Conservation (phyloP, 1,140 invertebrate species). For the Helicoverpa armigera region DNA sequence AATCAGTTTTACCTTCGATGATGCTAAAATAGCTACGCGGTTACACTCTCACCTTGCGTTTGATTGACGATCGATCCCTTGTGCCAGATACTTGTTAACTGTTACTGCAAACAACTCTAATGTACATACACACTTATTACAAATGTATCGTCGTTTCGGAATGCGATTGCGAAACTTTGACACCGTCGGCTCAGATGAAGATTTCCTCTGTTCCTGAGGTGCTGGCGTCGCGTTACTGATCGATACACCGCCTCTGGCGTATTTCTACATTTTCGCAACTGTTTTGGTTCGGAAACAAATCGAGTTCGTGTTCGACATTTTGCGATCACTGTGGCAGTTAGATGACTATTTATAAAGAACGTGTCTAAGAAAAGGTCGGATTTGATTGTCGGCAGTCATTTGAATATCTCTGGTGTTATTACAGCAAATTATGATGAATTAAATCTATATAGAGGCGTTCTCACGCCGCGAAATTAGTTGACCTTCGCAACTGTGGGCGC, state of each 20-base stretch:
- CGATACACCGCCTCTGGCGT: constrained; percentile 55
- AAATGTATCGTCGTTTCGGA: constrained; percentile 54
- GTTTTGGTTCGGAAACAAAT: constrained; percentile 76
- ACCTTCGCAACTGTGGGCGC: constrained; percentile 75
- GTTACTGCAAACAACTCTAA: constrained; percentile 72
- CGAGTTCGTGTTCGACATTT: constrained; percentile 85
- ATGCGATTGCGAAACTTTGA: constrained; percentile 50
- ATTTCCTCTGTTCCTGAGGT: constrained; percentile 53
- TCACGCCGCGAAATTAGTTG: constrained; percentile 80
- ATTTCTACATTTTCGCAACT: constrained; percentile 79
- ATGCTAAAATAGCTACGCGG: constrained; percentile 84
- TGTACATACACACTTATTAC: constrained; percentile 54
- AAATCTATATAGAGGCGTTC: constrained; percentile 80
- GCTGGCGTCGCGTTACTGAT: constrained; percentile 38
- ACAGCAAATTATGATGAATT: constrained; percentile 84
- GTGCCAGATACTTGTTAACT: constrained; percentile 84
- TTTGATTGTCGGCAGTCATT: constrained; percentile 85
- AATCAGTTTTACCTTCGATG: constrained; percentile 85
- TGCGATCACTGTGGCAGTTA: constrained; percentile 79
- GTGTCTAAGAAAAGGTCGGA: constrained; percentile 85
- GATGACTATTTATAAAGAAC: constrained; percentile 86
- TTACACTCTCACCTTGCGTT: constrained; percentile 85
- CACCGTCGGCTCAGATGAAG: constrained; percentile 51
- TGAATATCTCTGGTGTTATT: constrained; percentile 84
- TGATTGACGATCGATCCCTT: constrained; percentile 86